Evolutionary conservation across 2,888 invertebrate species (phyloP), one percentile per base, ranked within the genome.

Genomic region (Achlya flavicornis): DNA sequence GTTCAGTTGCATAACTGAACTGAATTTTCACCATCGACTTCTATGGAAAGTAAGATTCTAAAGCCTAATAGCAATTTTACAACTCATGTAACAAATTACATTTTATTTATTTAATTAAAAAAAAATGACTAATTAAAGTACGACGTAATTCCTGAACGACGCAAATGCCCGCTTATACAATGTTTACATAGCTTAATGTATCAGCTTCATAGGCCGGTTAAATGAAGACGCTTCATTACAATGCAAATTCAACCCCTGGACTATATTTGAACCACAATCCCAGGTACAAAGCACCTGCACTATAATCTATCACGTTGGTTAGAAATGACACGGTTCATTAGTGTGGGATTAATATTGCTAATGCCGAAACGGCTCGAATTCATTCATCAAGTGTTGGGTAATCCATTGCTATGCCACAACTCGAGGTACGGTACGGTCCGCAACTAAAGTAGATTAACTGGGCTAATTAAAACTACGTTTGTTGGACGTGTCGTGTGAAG

Each of bases 281-380:
- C 19, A 12, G 41, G 26, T 43, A 60, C 41, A 60, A 16, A 38
- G 6, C 60, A 60, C 60, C 60, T 60, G 60, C 43, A 60, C 60
- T 43, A 63, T 59, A 60, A 68, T 70, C 65, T 26, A 67, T 72
- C 68, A 70, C 65, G 64, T 48, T 64, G 58, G 68, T 67, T 72
- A 77, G 77, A 76, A 76, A 78, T 72, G 73, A 76, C 74, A 73
- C 68, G 73, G 69, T 80, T 83, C 82, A 83, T 84, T 84, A 83
- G 77, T 73, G 64, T 38, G 57, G 75, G 78, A 79, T 81, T 83
- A 79, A 82, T 81, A 76, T 72, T 67, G 70, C 73, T 73, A 72
- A 71, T 66, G 70, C 68, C 66, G 64, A 70, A 75, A 71, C 67
- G 70, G 74, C 70, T 69, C 65, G 64, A 66, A 74, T 78, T 82